Evolutionary conservation across 2,113 vertebrate genomes (phyloP).

Genomic region (Amia ocellicauda): DNA sequence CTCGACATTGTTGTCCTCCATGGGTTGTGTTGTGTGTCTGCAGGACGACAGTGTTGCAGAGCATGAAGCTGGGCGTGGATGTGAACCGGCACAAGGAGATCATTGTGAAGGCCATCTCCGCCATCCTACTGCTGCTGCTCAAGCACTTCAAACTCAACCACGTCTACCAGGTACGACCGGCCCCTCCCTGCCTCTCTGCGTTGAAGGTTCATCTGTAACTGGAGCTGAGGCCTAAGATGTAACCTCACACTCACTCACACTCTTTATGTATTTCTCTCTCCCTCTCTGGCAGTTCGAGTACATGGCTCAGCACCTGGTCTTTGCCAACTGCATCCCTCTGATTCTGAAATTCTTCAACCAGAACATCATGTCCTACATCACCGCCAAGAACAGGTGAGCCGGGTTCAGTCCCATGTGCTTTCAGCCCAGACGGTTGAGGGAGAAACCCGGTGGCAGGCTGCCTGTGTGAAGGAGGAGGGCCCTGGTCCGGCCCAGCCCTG

Average conservation of each 20-base stretch:
- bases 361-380: slow-evolving; percentile 99
- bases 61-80: slow-evolving; percentile 97
- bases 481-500: too few species aligned
- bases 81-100: slow-evolving; percentile 98
- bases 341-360: slow-evolving; percentile 99
- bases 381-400: slow-evolving; percentile 91
- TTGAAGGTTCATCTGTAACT: too few species aligned
- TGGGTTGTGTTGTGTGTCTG: slow-evolving; percentile 24
- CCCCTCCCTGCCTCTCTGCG: too few species aligned
- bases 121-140: slow-evolving; percentile 86
- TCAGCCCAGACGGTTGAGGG: too few species aligned
- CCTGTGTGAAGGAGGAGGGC: too few species aligned
- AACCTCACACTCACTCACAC: neutral
- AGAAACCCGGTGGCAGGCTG: too few species aligned
- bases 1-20: neutral
- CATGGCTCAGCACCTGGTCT: slow-evolving; percentile 97
- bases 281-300: slow-evolving; percentile 83
- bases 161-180: slow-evolving; percentile 82
- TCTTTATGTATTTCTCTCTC: neutral
- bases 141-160: slow-evolving; percentile 98
- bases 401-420: too few species aligned
- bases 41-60: slow-evolving; percentile 93
- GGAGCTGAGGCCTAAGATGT: too few species aligned
- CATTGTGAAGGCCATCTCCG: slow-evolving; percentile 95
- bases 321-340: slow-evolving; percentile 97